These are phyloP conservation scores for Drymonia ruficornis DNA, from an alignment of 2,888 invertebrate species.

Conservation along the genomic window DNA sequence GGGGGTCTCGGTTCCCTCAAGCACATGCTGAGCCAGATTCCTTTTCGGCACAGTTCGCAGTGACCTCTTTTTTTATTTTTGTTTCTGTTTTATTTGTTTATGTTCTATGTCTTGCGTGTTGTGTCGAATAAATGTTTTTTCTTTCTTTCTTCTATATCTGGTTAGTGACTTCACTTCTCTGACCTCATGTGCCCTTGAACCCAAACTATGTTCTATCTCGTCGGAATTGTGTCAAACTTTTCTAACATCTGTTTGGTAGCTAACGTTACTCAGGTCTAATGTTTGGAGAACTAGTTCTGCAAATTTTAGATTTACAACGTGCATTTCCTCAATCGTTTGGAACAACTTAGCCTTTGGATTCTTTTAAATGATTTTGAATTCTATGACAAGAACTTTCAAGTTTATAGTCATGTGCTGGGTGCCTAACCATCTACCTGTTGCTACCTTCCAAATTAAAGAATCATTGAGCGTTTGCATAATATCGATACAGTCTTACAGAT, in stretches of 20 bases:
- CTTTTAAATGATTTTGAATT: background rate
- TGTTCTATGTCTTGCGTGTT: too few species aligned
- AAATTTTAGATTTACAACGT: too few species aligned
- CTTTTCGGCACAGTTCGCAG: too few species aligned
- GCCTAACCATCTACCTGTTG: background rate
- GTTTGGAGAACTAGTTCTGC: background rate
- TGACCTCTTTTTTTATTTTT: too few species aligned
- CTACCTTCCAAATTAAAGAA: background rate
- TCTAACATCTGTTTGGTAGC: background rate
- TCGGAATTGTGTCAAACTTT: conserved; percentile 13
- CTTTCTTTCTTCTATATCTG: too few species aligned
- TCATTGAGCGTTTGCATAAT: conserved; percentile 18
- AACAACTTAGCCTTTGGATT: too few species aligned
- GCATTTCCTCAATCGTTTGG: too few species aligned
- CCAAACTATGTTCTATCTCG: conserved; percentile 10
- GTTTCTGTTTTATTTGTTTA: too few species aligned
- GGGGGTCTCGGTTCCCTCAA: too few species aligned
- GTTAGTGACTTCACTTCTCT: background rate
- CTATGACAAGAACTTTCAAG: background rate
- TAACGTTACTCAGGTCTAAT: background rate
- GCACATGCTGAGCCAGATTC: too few species aligned
- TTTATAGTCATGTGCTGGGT: background rate
- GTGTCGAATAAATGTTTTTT: too few species aligned
- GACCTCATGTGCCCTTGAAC: background rate
- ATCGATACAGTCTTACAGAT: conserved; percentile 30